Evolutionary conservation across 2,113 vertebrate species (phyloP).

Genomic region (Machaerirhynchus nigripectus): DNA sequence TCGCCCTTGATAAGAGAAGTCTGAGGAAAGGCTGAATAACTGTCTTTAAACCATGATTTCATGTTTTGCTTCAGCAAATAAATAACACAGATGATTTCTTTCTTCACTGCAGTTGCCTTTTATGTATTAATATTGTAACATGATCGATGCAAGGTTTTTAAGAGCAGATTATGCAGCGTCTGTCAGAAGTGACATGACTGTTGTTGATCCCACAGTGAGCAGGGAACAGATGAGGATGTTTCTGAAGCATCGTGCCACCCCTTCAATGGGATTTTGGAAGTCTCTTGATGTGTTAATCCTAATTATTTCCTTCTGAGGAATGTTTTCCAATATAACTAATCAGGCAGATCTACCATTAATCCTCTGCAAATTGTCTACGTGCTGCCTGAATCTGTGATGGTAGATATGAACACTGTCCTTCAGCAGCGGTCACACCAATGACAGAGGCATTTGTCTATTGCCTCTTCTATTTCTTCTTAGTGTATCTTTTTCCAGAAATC

Average conservation of each 20-base stretch:
- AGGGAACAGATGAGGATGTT: neutral
- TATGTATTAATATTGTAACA: neutral
- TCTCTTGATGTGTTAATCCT: neutral
- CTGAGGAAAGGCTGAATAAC: neutral
- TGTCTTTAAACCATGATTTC: neutral
- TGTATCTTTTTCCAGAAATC: neutral
- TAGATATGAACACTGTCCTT: neutral
- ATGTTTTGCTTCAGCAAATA: neutral
- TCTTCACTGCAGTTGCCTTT: neutral
- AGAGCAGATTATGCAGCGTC: neutral
- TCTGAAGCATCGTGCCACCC: neutral
- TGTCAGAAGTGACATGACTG: neutral
- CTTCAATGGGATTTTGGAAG: neutral
- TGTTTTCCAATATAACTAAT: neutral
- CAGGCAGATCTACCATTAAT: neutral
- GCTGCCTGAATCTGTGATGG: neutral
- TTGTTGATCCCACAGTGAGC: neutral
- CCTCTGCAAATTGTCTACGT: neutral
- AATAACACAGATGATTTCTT: neutral
- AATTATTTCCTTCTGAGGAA: conserved; percentile 26
- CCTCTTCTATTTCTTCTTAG: neutral
- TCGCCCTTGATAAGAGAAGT: neutral
- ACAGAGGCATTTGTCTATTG: neutral
- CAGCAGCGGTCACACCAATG: neutral
- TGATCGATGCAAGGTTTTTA: neutral